A percentile compares a stretch with the other conserved stretches of the same genome.
These are phyloP conservation scores for Mantis religiosa DNA, from an alignment of 2,888 invertebrate species.

Conservation along the genomic window DNA sequence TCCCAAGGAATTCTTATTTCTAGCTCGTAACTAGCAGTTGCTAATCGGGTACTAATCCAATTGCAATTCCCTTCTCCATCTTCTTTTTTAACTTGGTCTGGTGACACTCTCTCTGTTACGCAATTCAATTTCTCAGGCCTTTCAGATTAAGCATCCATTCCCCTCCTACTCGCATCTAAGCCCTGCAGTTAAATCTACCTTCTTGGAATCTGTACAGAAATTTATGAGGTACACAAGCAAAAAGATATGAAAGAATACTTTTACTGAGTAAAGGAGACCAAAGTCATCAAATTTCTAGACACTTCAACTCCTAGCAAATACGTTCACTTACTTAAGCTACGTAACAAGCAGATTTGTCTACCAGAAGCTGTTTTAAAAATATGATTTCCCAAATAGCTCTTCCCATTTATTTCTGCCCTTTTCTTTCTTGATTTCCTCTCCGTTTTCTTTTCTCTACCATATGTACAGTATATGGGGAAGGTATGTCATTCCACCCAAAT, in stretches of 20 bases:
- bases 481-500: too few species aligned
- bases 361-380: too few species aligned
- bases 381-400: too few species aligned
- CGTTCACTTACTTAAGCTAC: too few species aligned
- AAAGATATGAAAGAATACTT: background rate
- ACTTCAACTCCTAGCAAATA: too few species aligned
- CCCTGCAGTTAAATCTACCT: background rate
- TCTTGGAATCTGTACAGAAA: background rate
- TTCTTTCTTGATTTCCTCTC: too few species aligned
- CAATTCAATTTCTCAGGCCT: background rate
- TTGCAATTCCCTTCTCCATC: background rate
- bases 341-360: too few species aligned
- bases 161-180: background rate
- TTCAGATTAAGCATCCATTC: background rate
- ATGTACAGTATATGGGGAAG: too few species aligned
- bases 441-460: too few species aligned
- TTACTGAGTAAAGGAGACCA: too few species aligned
- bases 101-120: background rate
- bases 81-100: background rate
- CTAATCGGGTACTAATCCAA: constrained; percentile 2
- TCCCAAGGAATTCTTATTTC: background rate
- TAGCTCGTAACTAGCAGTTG: background rate
- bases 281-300: too few species aligned
- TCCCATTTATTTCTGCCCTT: too few species aligned
- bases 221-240: background rate